Evolutionary conservation across 2,113 vertebrate genomes (phyloP).

Genomic region (Neoarius graeffei): DNA sequence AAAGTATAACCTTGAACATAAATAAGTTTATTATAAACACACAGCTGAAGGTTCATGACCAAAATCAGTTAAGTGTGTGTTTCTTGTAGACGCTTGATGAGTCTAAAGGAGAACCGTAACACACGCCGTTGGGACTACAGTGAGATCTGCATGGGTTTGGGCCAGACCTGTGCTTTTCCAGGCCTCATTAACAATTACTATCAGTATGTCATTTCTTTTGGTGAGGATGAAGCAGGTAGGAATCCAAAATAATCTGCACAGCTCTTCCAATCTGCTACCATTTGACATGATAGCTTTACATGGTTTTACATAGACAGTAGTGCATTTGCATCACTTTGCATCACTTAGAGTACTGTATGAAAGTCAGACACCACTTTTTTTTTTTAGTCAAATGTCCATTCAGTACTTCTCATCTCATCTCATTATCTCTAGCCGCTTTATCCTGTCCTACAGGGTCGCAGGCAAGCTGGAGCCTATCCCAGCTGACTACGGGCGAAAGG

Average conservation of each 20-base stretch:
- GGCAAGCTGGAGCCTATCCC: too few relatives aligned
- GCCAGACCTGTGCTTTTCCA: slow-evolving; percentile 87
- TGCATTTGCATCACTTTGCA: not conserved
- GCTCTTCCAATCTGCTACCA: not conserved
- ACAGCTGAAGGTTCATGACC: not conserved
- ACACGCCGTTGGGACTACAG: slow-evolving; percentile 82
- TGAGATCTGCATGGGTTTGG: slow-evolving; percentile 92
- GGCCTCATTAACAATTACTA: slow-evolving; percentile 93
- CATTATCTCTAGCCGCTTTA: too few relatives aligned
- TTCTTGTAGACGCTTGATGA: slow-evolving; percentile 84
- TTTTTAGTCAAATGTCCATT: not conserved
- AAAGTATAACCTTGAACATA: not conserved
- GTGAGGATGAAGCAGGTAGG: slow-evolving; percentile 93
- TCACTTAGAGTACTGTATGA: not conserved
- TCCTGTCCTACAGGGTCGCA: too few relatives aligned
- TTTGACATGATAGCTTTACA: not conserved
- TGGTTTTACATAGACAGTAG: not conserved
- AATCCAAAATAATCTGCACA: not conserved
- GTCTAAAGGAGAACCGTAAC: slow-evolving; percentile 77
- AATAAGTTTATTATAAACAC: not conserved
- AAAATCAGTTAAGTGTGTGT: not conserved
- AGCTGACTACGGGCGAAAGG: too few relatives aligned
- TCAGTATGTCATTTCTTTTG: slow-evolving; percentile 92
- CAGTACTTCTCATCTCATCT: not conserved
- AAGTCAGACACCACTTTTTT: too few relatives aligned